phyloP scores from a whole-genome alignment of 2,888 invertebrate species.

The Caenorhabditis sulstoni region DNA sequence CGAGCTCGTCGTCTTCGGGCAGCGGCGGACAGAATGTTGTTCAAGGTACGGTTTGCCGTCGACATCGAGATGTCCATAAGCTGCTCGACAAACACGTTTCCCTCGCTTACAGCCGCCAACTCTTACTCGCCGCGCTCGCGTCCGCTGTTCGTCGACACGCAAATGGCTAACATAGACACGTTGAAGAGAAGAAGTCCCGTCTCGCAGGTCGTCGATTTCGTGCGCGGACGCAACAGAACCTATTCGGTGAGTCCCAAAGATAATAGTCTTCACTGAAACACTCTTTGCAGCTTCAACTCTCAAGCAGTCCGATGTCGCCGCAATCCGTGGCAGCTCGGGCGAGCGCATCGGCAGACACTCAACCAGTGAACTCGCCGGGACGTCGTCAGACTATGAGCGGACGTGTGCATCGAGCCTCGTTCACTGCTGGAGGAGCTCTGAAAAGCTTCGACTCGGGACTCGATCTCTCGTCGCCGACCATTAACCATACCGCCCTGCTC shows the following conservation, averaged over 20 bases:
- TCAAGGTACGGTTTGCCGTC: constrained; percentile 7
- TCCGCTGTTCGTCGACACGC: constrained; percentile 73
- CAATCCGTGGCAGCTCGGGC: constrained; percentile 51
- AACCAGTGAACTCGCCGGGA: constrained; percentile 41
- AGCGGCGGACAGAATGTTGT: constrained; percentile 9
- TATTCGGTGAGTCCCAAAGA: constrained; percentile 64
- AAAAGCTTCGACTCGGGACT: constrained; percentile 68
- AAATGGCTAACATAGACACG: constrained; percentile 65
- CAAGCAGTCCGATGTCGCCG: constrained; percentile 53
- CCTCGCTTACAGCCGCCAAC: constrained; percentile 26
- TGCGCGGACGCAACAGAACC: constrained; percentile 65
- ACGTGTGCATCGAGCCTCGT: constrained; percentile 48
- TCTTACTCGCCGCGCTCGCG: constrained; percentile 63
- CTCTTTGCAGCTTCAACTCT: constrained; percentile 54
- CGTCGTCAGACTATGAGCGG: constrained; percentile 51
- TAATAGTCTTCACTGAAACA: background rate
- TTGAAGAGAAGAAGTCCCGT: constrained; percentile 65
- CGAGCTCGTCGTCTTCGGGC: constrained; percentile 40
- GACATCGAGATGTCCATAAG: background rate
- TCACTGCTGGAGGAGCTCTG: constrained; percentile 33
- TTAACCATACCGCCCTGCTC: constrained; percentile 67
- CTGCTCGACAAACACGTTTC: constrained; percentile 8
- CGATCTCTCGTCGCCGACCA: constrained; percentile 68
- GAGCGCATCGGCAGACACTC: constrained; percentile 50
- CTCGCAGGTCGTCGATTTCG: constrained; percentile 68